phyloP scores from a whole-genome alignment of 2,797 vertebrate genomes.

The Sciaenops ocellatus region DNA sequence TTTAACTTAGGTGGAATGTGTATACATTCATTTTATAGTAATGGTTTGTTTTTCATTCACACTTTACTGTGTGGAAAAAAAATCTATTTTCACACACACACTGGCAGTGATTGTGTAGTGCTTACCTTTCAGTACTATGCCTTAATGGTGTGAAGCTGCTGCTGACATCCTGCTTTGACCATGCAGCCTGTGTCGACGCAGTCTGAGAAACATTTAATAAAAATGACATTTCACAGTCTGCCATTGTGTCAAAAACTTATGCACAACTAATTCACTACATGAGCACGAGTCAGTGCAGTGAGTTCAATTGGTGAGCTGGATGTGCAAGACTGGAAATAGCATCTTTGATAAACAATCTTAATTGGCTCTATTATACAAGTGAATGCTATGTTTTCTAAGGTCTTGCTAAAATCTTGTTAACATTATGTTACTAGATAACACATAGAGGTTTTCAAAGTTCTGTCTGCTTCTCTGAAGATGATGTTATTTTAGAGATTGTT shows the following conservation, averaged over 20 bases:
- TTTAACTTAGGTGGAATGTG: background rate
- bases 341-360: slow-evolving; percentile 8
- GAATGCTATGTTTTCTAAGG: background rate
- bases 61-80: background rate
- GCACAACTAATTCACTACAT: background rate
- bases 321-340: background rate
- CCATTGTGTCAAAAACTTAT: background rate
- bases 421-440: slow-evolving; percentile 19
- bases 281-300: background rate
- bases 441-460: slow-evolving; percentile 10
- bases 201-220: background rate
- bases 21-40: background rate
- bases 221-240: background rate
- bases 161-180: background rate
- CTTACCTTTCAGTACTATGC: background rate
- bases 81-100: background rate
- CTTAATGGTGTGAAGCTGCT: background rate
- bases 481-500: slow-evolving; percentile 27
- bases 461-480: background rate
- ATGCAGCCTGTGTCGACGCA: background rate
- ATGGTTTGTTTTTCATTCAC: background rate
- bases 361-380: slow-evolving; percentile 7
- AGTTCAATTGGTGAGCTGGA: background rate
- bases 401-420: slow-evolving; percentile 28
- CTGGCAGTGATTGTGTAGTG: background rate